A percentile compares a stretch with the other conserved stretches of the same genome.
Conservation (phyloP, 2,797 vertebrate species). For the Geotria australis region DNA sequence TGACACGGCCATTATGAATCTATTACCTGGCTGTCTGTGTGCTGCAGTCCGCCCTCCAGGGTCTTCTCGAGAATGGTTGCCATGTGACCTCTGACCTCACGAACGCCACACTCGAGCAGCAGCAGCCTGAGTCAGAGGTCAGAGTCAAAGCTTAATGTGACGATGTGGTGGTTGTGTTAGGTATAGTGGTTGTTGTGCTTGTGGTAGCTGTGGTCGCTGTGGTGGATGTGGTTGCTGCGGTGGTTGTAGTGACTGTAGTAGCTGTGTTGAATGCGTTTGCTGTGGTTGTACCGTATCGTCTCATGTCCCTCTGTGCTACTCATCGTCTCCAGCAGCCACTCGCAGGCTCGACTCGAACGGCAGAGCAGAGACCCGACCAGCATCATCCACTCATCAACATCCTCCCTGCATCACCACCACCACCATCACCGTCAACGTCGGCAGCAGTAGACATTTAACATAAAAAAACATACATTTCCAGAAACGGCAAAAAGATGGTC, state of each 20-base stretch:
- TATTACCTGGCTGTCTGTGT: too few species aligned
- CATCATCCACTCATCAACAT: conserved; percentile 94
- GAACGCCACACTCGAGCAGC: conserved; percentile 58
- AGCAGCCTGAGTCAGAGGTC: conserved; percentile 30
- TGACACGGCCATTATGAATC: too few species aligned
- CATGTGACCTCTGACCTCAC: conserved; percentile 71
- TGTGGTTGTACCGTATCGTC: conserved; percentile 45
- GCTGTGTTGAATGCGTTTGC: neutral
- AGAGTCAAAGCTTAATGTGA: neutral
- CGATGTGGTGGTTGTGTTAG: too few species aligned
- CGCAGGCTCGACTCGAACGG: conserved; percentile 72
- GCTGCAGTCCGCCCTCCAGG: conserved; percentile 56
- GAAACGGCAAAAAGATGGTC: too few species aligned
- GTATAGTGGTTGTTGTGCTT: too few species aligned
- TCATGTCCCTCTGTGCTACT: conserved; percentile 61
- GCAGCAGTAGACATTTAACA: too few species aligned
- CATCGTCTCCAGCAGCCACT: conserved; percentile 84
- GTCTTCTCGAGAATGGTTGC: conserved; percentile 89
- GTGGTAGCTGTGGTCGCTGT: too few species aligned
- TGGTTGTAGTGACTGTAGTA: neutral
- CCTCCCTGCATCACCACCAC: conserved; percentile 24
- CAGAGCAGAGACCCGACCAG: conserved; percentile 71
- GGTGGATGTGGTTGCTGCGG: too few species aligned
- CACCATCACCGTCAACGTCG: too few species aligned
- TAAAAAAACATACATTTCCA: too few species aligned